Percentiles rank a stretch among this genome's conserved stretches.
Conservation (phyloP, 2,113 vertebrate genomes). For the Chinchilla lanigera region DNA sequence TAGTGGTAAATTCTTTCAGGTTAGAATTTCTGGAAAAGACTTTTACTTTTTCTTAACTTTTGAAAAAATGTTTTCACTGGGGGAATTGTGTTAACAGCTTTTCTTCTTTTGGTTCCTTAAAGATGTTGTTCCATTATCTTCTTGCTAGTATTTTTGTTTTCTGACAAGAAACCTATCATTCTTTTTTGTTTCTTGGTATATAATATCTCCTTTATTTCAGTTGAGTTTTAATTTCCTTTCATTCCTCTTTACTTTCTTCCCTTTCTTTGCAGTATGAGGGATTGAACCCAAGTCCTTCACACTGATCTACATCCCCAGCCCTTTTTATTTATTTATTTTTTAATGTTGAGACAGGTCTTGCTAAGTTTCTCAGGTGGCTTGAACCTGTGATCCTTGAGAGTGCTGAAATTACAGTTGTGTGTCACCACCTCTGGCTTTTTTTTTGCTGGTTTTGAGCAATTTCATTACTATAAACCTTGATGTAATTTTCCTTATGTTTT, state of each 20-base stretch:
- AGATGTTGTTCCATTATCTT: background rate
- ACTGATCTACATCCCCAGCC: background rate
- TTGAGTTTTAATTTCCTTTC: slow-evolving; percentile 1
- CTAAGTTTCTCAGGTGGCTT: background rate
- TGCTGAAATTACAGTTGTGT: background rate
- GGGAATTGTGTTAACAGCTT: background rate
- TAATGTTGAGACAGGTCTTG: background rate
- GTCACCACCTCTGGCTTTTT: background rate
- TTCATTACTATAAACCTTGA: background rate
- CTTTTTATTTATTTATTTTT: background rate
- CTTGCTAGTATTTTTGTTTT: background rate
- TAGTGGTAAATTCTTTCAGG: background rate
- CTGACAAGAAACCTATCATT: background rate
- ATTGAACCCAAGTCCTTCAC: background rate
- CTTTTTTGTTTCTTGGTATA: background rate
- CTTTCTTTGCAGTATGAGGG: background rate
- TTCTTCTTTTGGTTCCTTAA: background rate
- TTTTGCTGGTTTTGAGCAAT: background rate
- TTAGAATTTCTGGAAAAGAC: background rate
- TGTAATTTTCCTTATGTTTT: slow-evolving; percentile 23
- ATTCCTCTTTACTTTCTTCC: background rate
- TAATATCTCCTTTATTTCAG: background rate
- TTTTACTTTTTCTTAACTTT: background rate
- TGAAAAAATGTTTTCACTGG: slow-evolving; percentile 13
- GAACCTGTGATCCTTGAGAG: background rate